Percentiles rank a stretch among this genome's conserved stretches.
These are phyloP conservation scores for Oreochromis niloticus DNA, from an alignment of 2,113 vertebrate species.

Conservation along the genomic window DNA sequence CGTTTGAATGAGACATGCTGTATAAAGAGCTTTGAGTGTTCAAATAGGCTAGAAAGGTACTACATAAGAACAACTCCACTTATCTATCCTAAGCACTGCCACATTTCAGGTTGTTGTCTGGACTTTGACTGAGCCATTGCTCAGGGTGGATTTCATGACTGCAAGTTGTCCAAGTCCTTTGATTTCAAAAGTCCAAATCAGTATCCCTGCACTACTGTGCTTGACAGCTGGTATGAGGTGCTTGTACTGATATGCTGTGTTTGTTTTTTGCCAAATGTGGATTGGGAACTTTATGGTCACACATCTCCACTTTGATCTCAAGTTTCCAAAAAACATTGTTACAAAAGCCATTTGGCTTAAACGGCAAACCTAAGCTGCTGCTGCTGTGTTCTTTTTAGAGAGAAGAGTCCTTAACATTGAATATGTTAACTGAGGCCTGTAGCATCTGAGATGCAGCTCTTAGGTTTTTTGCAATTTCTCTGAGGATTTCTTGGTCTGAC, in stretches of 20 bases:
- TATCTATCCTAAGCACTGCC: background rate
- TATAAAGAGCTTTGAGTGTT: background rate
- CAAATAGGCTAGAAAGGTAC: background rate
- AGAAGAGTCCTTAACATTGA: background rate
- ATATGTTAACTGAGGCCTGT: background rate
- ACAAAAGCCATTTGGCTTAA: background rate
- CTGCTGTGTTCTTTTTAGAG: background rate
- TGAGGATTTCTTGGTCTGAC: background rate
- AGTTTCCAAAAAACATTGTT: background rate
- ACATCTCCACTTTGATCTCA: background rate
- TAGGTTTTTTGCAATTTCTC: background rate
- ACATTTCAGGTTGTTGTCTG: background rate
- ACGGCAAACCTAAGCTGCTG: background rate
- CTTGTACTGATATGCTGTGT: background rate
- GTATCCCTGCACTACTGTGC: background rate
- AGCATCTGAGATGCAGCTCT: background rate
- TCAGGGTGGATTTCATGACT: fast-evolving
- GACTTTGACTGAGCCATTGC: background rate
- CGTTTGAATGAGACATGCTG: background rate
- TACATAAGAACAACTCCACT: background rate
- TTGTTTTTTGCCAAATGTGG: background rate
- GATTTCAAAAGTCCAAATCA: background rate
- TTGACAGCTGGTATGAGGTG: background rate
- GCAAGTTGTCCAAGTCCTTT: background rate
- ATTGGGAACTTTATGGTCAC: background rate